A percentile compares a stretch with the other conserved stretches of the same genome.
These are phyloP conservation scores for Cantharis rustica DNA, from an alignment of 2,888 invertebrate genomes.

Conservation along the genomic window DNA sequence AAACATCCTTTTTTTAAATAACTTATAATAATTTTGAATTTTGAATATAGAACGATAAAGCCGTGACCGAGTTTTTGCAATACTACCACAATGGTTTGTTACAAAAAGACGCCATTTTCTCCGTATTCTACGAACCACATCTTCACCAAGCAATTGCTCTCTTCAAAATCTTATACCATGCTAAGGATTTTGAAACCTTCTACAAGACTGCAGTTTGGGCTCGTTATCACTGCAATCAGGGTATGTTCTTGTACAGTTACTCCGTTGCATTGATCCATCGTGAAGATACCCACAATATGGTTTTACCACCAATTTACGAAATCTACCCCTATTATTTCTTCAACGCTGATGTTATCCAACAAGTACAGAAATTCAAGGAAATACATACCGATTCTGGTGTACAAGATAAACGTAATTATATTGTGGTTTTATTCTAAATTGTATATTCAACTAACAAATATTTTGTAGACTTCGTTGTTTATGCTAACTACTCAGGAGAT, in stretches of 20 bases:
- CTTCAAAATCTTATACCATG: slow-evolving; percentile 69
- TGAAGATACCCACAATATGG: slow-evolving; percentile 66
- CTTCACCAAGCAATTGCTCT: slow-evolving; percentile 66
- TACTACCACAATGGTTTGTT: slow-evolving; percentile 62
- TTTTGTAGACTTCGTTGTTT: not conserved
- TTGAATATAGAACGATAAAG: slow-evolving; percentile 59
- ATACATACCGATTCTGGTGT: slow-evolving; percentile 53
- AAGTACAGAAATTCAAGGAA: slow-evolving; percentile 67
- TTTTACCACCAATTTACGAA: slow-evolving; percentile 74
- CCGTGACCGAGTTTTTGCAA: slow-evolving; percentile 62
- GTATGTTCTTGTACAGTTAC: slow-evolving; percentile 69
- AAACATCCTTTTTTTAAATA: not conserved
- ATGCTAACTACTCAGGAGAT: slow-evolving; percentile 53
- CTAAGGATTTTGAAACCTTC: slow-evolving; percentile 74
- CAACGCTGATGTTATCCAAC: slow-evolving; percentile 68
- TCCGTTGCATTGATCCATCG: slow-evolving; percentile 67
- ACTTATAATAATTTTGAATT: not conserved
- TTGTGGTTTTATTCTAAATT: not conserved
- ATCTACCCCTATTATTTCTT: slow-evolving; percentile 74
- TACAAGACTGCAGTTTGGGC: slow-evolving; percentile 71
- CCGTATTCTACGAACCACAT: slow-evolving; percentile 64
- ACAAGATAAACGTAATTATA: not conserved
- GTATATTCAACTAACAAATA: not conserved
- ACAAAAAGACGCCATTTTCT: slow-evolving; percentile 66
- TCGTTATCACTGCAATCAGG: slow-evolving; percentile 70